Evolutionary conservation across 2,113 vertebrate species (phyloP).

Genomic region (Chaetops frenatus): DNA sequence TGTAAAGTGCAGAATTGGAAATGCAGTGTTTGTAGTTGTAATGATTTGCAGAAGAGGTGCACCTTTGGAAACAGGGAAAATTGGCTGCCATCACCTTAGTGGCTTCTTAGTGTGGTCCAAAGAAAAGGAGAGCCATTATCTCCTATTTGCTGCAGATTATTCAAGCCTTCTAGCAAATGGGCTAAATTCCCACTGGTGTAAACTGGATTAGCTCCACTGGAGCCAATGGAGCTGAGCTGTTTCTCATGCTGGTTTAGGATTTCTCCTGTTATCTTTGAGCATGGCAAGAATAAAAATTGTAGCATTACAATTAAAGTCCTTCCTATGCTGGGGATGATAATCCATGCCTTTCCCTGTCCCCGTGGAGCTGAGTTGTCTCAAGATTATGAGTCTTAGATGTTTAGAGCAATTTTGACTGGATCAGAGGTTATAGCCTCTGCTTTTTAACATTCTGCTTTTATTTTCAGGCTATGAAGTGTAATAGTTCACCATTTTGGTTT

Average conservation of each 20-base stretch:
- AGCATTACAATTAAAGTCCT: background rate
- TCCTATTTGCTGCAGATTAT: background rate
- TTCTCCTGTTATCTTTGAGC: background rate
- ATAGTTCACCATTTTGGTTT: constrained; percentile 83
- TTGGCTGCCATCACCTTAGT: background rate
- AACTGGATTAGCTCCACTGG: background rate
- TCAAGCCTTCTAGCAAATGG: background rate
- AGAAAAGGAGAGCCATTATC: background rate
- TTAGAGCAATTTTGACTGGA: constrained; percentile 65
- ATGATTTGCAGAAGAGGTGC: constrained; percentile 2
- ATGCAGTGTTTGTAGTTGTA: constrained; percentile 2
- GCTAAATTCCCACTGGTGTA: background rate
- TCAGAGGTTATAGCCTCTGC: constrained; percentile 73
- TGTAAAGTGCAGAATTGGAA: background rate
- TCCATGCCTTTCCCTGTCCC: constrained; percentile 23
- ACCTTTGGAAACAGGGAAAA: background rate
- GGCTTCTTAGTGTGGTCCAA: background rate
- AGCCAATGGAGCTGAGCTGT: background rate
- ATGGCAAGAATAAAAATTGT: background rate
- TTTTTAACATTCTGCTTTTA: constrained; percentile 78
- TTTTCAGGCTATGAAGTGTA: constrained; percentile 81
- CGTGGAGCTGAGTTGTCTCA: constrained; percentile 44
- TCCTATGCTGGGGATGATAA: constrained; percentile 3
- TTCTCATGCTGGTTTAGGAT: background rate
- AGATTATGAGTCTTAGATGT: constrained; percentile 66